Conservation (phyloP, 37 sponge, comb jelly and placozoan genomes). For the Cladorhizidae sp. region DNA sequence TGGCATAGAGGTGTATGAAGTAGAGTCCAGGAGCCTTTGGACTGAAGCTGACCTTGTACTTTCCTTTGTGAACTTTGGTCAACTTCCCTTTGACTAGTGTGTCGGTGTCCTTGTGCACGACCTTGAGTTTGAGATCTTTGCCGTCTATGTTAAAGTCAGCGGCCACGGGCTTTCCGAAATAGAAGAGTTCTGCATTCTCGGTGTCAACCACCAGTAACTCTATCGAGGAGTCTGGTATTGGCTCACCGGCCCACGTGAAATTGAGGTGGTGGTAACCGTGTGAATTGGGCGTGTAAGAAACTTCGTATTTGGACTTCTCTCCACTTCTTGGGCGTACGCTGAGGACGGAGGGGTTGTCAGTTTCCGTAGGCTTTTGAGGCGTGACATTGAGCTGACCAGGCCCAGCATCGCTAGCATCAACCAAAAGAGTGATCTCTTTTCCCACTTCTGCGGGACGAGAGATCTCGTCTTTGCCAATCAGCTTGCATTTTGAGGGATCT, state of each 20-base stretch:
- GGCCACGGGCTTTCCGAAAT: conserved; percentile 49
- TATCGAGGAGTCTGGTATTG: conserved; percentile 56
- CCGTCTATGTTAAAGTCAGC: conserved; percentile 7
- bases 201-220: conserved; percentile 9
- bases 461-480: conserved; percentile 31
- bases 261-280: conserved; percentile 48
- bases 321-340: conserved; percentile 1
- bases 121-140: conserved; percentile 48
- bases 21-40: conserved; percentile 62
- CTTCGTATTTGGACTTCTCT: conserved; percentile 6
- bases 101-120: conserved; percentile 7
- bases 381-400: conserved; percentile 68
- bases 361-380: conserved; percentile 30
- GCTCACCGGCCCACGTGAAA: conserved; percentile 42
- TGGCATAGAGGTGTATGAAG: conserved; percentile 40
- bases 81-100: conserved; percentile 53
- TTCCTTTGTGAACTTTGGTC: conserved; percentile 43
- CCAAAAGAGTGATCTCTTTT: conserved; percentile 37
- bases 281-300: conserved; percentile 20
- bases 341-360: conserved; percentile 8
- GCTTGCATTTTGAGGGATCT: conserved; percentile 47
- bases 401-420: conserved; percentile 72
- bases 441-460: conserved; percentile 22
- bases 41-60: conserved; percentile 41
- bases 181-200: conserved; percentile 1